phyloP scores from a whole-genome alignment of 2,888 invertebrate species.

The Magallana nippona region DNA sequence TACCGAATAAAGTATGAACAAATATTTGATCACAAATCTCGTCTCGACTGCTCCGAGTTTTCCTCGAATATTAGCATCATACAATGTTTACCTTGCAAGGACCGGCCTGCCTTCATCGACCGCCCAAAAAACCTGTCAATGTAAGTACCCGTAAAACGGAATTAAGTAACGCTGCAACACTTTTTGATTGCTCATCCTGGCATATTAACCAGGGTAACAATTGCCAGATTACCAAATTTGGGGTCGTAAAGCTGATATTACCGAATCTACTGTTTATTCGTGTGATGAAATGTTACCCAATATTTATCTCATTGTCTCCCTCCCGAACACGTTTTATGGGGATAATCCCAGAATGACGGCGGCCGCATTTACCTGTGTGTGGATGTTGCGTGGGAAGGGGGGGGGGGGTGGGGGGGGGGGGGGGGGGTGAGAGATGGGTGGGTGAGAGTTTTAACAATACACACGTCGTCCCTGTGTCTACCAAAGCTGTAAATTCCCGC shows the following conservation, averaged over 20 bases:
- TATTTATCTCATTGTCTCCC: background rate
- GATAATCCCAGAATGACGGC: background rate
- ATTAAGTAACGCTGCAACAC: too few species aligned
- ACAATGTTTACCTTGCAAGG: background rate
- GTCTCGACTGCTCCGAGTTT: background rate
- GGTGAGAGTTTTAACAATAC: background rate
- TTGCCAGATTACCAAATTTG: too few species aligned
- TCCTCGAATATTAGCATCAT: background rate
- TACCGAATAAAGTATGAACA: background rate
- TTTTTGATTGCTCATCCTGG: too few species aligned
- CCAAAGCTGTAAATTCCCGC: constrained; percentile 19
- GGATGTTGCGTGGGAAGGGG: background rate
- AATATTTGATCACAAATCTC: constrained; percentile 1
- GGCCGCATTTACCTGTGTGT: background rate
- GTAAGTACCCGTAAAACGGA: too few species aligned
- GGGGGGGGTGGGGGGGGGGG: too few species aligned
- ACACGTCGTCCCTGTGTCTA: background rate
- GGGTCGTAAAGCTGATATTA: too few species aligned
- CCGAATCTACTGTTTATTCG: background rate
- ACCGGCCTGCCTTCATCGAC: too few species aligned
- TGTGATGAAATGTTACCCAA: constrained; percentile 19
- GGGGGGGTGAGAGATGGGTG: too few species aligned
- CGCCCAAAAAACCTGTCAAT: too few species aligned
- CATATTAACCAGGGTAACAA: too few species aligned
- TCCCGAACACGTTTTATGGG: constrained; percentile 1